phyloP scores from a whole-genome alignment of 2,888 invertebrate genomes.

The Lasioglossum pauxillum region DNA sequence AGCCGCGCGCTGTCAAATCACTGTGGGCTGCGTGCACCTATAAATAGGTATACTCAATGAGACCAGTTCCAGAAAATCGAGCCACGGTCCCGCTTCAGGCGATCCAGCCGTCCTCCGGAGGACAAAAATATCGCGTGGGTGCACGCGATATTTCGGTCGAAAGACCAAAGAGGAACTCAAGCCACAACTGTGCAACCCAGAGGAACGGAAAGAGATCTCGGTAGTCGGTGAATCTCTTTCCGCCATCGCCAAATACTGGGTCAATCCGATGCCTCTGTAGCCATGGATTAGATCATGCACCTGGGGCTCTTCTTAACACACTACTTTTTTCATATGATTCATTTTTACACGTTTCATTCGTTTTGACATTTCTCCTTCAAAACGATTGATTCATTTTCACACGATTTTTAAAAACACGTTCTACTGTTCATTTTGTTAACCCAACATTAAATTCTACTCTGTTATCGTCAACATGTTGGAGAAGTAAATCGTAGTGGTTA shows the following conservation, averaged over 20 bases:
- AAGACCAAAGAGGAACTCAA: constrained; percentile 14
- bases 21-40: constrained; percentile 40
- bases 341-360: not conserved
- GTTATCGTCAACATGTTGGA: not conserved
- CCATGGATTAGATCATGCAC: not conserved
- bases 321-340: not conserved
- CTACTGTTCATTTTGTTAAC: too few species aligned
- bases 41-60: constrained; percentile 67
- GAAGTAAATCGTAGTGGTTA: not conserved
- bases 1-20: constrained; percentile 43
- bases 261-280: not conserved
- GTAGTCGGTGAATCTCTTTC: not conserved
- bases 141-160: constrained; percentile 46
- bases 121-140: constrained; percentile 53
- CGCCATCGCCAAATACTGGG: not conserved
- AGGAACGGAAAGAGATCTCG: not conserved
- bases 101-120: constrained; percentile 37
- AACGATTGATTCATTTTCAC: too few species aligned
- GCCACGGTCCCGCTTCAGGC: constrained; percentile 40
- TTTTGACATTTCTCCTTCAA: not conserved
- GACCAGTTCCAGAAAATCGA: constrained; percentile 62
- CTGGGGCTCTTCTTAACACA: not conserved
- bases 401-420: too few species aligned
- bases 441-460: too few species aligned
- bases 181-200: not conserved